Base-by-base conservation (phyloP, 2,888 invertebrate genomes). In the Tipula lateralis region DNA sequence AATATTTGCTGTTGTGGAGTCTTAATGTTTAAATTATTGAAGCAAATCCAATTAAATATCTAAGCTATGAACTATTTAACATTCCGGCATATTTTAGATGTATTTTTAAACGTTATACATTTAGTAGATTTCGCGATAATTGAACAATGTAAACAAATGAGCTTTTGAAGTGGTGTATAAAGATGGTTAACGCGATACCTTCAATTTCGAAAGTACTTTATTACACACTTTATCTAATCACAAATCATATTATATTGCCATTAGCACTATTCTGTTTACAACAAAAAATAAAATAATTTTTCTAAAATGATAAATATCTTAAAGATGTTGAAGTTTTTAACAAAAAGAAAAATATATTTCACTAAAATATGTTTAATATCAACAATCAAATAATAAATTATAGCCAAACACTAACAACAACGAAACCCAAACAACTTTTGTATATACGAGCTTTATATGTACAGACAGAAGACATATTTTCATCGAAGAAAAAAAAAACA, bases 351-450 rank as follows among this genome's bases (percentile, higher is more conserved):
- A 66, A 66, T 24, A 66, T 9, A 66, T 66, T 66, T 24, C 7
- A 66, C 24, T 66, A 66, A 19, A 50, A 66, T 24, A 66, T 66
- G 66, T 66, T 66, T 66, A 24, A 66, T 66, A 66, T 66, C 66
- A 66, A 66, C 66, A 24, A 66, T 66, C 66, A 66, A 66, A 66
- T 24, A 66, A 66, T 66, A 66, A 66, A 66, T 66, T 24, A 66
- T 4, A 50, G 16, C n/a, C 1, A 16, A 50, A 36, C 36, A 36
- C 13, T n/a, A 66, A 9, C 44, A 16, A 50, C 6, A 12, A 50
- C 6, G 16, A 50, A 3, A 50, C 44, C 66, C 9, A 66, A 50
- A 66, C 66, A 66, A 66, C 66, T 66, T 24, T 9, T 24, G 66
- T 24, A n/a, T n/a, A n/a, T n/a, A 66, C 66, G 66, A 66, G 24